Percentiles rank a stretch among this genome's conserved stretches.
Evolutionary conservation across 2,888 invertebrate species (phyloP).

Genomic region (Drosophila robusta): DNA sequence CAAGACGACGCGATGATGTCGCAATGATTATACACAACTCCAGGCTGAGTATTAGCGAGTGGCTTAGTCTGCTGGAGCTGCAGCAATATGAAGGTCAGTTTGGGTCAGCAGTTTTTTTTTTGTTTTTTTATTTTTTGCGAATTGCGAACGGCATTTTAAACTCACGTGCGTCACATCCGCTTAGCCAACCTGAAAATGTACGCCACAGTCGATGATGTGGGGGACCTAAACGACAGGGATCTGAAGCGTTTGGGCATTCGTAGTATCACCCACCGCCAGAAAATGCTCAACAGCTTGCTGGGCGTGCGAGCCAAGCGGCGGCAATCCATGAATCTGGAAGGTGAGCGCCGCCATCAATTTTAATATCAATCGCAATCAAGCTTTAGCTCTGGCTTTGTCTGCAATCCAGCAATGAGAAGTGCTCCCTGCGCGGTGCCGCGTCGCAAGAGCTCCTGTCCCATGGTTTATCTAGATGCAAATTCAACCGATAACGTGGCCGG

Average conservation of each 20-base stretch:
- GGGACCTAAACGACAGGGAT: slow-evolving; percentile 85
- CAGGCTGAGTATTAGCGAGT: slow-evolving; percentile 86
- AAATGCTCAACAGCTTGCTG: slow-evolving; percentile 88
- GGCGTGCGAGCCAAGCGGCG: slow-evolving; percentile 88
- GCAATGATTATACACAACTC: slow-evolving; percentile 83
- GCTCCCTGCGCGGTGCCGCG: slow-evolving; percentile 44
- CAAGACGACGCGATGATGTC: slow-evolving; percentile 79
- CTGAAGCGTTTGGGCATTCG: slow-evolving; percentile 88
- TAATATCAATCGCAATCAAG: neutral
- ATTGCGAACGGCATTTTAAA: neutral
- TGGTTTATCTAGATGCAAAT: slow-evolving; percentile 60
- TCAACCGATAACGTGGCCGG: slow-evolving; percentile 36
- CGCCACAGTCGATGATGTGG: slow-evolving; percentile 75
- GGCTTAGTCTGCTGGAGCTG: slow-evolving; percentile 88
- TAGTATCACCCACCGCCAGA: slow-evolving; percentile 88
- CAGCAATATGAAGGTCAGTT: slow-evolving; percentile 86
- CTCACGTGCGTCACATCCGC: slow-evolving; percentile 22
- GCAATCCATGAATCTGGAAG: slow-evolving; percentile 85
- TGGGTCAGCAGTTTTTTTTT: slow-evolving; percentile 12
- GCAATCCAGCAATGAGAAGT: slow-evolving; percentile 48
- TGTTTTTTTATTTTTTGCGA: neutral
- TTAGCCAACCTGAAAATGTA: slow-evolving; percentile 75
- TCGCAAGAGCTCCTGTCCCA: slow-evolving; percentile 77
- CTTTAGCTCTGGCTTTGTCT: slow-evolving; percentile 9
- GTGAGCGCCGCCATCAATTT: slow-evolving; percentile 37